Percentiles rank a stretch among this genome's conserved stretches.
These are phyloP conservation scores for Musca domestica DNA, from an alignment of 1,140 invertebrate species.

Conservation along the genomic window DNA sequence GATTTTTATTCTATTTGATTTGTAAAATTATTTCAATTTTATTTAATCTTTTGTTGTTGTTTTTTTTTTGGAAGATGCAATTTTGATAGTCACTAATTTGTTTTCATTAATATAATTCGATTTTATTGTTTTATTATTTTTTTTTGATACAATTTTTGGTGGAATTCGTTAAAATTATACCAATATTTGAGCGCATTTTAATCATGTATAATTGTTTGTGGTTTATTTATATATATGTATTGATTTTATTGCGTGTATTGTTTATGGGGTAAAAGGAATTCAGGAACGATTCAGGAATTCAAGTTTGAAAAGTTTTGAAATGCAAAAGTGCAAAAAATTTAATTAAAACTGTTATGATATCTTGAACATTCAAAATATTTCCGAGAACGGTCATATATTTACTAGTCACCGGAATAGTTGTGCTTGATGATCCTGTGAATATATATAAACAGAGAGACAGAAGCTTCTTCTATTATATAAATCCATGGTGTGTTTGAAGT, in stretches of 20 bases:
- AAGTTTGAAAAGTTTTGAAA: too few species aligned
- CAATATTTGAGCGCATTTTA: not conserved
- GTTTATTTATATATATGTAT: conserved; percentile 11
- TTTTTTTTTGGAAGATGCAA: conserved; percentile 48
- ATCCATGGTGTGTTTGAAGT: too few species aligned
- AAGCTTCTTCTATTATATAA: too few species aligned
- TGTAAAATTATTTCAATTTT: conserved; percentile 4
- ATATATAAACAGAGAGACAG: too few species aligned
- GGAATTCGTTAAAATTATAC: not conserved
- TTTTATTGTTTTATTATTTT: conserved; percentile 28
- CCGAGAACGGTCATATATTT: too few species aligned
- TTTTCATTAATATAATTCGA: conserved; percentile 2
- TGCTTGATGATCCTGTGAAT: too few species aligned
- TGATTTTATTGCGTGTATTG: conserved; percentile 2
- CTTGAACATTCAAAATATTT: too few species aligned
- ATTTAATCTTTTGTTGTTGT: not conserved
- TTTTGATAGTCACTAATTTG: conserved; percentile 55
- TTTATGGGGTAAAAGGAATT: not conserved
- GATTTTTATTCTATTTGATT: not conserved
- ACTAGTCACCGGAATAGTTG: too few species aligned
- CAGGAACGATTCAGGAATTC: too few species aligned
- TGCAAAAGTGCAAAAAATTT: too few species aligned
- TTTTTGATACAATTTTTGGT: conserved; percentile 22
- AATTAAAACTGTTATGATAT: too few species aligned
- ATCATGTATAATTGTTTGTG: conserved; percentile 13